These are phyloP conservation scores for Allolobophora icterica DNA, from an alignment of 2,888 invertebrate genomes.

Conservation along the genomic window DNA sequence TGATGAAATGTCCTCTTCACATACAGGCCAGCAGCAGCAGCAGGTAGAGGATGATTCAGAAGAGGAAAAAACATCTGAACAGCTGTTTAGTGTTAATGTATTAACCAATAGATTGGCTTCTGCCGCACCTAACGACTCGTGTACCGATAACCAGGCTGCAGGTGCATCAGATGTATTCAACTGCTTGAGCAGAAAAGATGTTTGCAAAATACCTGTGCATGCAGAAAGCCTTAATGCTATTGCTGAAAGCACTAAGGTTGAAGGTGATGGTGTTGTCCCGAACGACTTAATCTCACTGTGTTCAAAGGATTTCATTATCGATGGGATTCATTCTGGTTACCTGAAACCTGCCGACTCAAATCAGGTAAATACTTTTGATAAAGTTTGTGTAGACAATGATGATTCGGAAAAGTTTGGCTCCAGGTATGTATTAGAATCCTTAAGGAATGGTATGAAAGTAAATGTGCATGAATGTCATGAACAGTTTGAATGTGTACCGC, in stretches of 20 bases:
- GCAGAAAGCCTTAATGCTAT: not conserved
- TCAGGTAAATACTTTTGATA: constrained; percentile 22
- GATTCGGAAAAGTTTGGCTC: not conserved
- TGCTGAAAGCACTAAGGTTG: not conserved
- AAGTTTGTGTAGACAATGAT: not conserved
- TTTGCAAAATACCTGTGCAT: not conserved
- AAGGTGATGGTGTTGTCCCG: not conserved
- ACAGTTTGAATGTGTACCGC: not conserved
- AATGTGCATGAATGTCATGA: not conserved
- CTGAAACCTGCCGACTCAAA: not conserved
- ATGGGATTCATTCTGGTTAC: not conserved
- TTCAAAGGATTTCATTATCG: not conserved
- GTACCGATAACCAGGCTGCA: not conserved
- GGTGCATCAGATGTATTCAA: not conserved
- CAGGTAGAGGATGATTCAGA: constrained; percentile 20
- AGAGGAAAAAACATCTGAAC: constrained; percentile 25
- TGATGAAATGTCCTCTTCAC: not conserved
- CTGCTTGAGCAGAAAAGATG: not conserved
- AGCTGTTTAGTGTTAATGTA: constrained; percentile 25
- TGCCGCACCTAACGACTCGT: constrained; percentile 18
- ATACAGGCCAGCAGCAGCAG: not conserved
- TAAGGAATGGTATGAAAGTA: not conserved
- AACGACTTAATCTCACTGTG: not conserved
- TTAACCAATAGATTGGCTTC: constrained; percentile 27
- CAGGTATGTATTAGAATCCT: not conserved